phyloP scores from a whole-genome alignment of 1,140 invertebrate genomes.

The Temnothorax longispinosus region DNA sequence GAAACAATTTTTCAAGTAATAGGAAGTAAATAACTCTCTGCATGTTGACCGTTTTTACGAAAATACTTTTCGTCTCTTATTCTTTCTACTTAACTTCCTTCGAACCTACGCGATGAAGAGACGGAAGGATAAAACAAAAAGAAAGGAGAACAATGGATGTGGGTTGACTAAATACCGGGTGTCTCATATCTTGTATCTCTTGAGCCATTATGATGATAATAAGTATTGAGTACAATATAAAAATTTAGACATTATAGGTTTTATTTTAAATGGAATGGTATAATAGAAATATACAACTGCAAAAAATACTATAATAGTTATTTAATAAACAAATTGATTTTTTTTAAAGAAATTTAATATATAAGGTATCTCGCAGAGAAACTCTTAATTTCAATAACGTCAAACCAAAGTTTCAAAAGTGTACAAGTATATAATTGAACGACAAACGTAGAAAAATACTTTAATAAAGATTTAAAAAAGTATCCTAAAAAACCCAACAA shows the following conservation, averaged over 20 bases:
- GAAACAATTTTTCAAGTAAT: background rate
- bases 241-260: background rate
- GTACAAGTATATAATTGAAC: background rate
- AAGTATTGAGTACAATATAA: background rate
- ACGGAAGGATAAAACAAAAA: constrained; percentile 45
- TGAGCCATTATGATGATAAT: background rate
- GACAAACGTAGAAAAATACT: background rate
- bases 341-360: background rate
- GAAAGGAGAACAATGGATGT: constrained; percentile 66
- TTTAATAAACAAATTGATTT: background rate
- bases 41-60: background rate
- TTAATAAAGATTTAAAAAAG: background rate
- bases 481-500: background rate
- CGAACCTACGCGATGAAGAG: background rate
- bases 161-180: constrained; percentile 64
- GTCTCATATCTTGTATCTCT: background rate
- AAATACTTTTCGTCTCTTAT: constrained; percentile 21
- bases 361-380: background rate
- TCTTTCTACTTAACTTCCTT: constrained; percentile 4
- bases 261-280: background rate
- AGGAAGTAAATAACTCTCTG: constrained; percentile 3
- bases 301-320: background rate
- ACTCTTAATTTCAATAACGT: background rate
- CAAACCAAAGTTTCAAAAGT: background rate
- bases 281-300: background rate